Conservation (phyloP, 2,113 vertebrate species). For the Passer montanus region DNA sequence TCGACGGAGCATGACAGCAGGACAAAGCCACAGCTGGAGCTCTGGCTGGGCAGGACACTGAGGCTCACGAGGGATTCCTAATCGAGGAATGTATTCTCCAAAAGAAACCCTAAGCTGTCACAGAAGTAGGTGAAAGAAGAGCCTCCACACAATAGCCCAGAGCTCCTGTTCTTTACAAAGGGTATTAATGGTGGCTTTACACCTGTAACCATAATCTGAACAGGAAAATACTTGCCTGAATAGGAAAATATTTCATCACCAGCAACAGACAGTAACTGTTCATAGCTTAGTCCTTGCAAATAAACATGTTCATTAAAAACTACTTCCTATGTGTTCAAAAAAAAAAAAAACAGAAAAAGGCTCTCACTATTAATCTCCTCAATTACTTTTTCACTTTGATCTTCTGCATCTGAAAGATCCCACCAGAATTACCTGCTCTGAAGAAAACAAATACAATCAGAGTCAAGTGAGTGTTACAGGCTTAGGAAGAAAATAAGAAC, state of each 20-base stretch:
- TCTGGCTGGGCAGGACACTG: not conserved
- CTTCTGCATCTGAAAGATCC: not conserved
- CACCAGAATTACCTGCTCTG: not conserved
- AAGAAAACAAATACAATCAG: not conserved
- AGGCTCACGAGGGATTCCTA: not conserved
- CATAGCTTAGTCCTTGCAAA: not conserved
- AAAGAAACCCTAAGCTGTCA: not conserved
- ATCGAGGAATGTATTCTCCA: not conserved
- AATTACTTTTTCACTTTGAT: not conserved
- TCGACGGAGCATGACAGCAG: fast-evolving
- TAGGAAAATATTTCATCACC: not conserved
- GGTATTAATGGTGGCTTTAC: not conserved
- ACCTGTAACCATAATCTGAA: not conserved
- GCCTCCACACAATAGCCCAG: not conserved
- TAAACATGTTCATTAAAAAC: not conserved
- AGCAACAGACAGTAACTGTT: not conserved
- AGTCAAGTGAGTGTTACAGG: not conserved
- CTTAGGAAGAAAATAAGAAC: not conserved
- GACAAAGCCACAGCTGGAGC: not conserved
- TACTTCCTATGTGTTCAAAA: not conserved
- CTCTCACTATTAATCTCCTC: not conserved
- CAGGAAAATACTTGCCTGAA: not conserved
- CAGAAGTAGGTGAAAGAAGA: not conserved
- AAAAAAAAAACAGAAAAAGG: not conserved
- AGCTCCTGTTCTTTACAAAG: not conserved